Conservation (phyloP, 2,888 invertebrate genomes). For the Panorpa germanica region DNA sequence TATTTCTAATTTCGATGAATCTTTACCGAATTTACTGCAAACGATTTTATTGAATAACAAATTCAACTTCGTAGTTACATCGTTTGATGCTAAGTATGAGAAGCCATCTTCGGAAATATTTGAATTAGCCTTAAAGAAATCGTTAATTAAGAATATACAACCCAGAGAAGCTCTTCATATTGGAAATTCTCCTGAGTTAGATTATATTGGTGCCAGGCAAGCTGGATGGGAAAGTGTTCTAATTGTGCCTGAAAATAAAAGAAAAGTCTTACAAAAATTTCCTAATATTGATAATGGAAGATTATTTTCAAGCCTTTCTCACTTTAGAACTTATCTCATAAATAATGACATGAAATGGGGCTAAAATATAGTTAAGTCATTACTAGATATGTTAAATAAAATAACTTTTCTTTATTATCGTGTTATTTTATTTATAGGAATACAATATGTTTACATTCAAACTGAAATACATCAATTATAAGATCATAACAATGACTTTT, state of each 20-base stretch:
- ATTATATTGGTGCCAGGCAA: constrained; percentile 56
- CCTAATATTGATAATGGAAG: background rate
- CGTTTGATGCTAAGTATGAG: constrained; percentile 45
- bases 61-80: constrained; percentile 66
- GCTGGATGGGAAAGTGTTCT: constrained; percentile 48
- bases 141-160: constrained; percentile 20
- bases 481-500: no score
- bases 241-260: no score
- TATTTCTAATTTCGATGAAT: constrained; percentile 84
- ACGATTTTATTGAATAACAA: constrained; percentile 42
- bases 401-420: no score
- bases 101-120: constrained; percentile 21
- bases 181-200: constrained; percentile 56
- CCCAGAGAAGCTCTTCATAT: constrained; percentile 58
- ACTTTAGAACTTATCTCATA: no score
- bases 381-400: no score
- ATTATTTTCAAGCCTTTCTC: no score
- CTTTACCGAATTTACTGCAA: constrained; percentile 48
- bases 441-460: no score
- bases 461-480: no score
- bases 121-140: constrained; percentile 27
- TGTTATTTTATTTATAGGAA: no score
- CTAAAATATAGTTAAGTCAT: no score
- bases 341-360: no score
- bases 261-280: background rate